These are phyloP conservation scores for Epirrhoe alternata DNA, from an alignment of 2,888 invertebrate genomes.

Conservation along the genomic window DNA sequence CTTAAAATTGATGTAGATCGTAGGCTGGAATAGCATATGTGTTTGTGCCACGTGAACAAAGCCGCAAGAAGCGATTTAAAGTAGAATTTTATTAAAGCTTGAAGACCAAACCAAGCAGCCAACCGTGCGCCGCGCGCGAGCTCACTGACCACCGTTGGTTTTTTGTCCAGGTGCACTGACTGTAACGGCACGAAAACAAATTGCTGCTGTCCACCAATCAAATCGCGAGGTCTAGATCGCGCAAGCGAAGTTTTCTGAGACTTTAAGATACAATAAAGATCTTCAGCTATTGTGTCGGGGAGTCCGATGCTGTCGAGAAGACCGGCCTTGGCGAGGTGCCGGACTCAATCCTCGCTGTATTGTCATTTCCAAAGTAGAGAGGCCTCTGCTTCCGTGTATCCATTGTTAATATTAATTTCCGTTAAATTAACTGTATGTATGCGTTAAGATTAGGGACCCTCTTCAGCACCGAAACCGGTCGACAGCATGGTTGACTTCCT, in stretches of 20 bases:
- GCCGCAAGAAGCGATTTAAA: background rate
- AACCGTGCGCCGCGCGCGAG: conserved; percentile 45
- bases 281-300: conserved; percentile 53
- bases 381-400: conserved; percentile 84
- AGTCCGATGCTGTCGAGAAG: conserved; percentile 81
- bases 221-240: conserved; percentile 61
- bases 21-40: too few species aligned
- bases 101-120: conserved; percentile 16
- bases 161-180: conserved; percentile 70
- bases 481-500: conserved; percentile 83
- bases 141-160: conserved; percentile 53
- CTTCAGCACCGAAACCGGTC: conserved; percentile 80
- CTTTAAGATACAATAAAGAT: conserved; percentile 53
- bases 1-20: too few species aligned
- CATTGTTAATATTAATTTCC: conserved; percentile 82
- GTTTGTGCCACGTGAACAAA: too few species aligned
- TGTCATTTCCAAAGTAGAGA: conserved; percentile 71
- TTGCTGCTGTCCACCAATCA: conserved; percentile 64
- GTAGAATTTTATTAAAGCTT: background rate
- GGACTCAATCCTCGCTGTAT: conserved; percentile 78
- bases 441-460: conserved; percentile 85
- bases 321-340: conserved; percentile 83
- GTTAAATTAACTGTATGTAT: conserved; percentile 85
- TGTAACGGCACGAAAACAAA: conserved; percentile 72
- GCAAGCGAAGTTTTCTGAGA: conserved; percentile 59